Percentiles rank a stretch among this genome's conserved stretches.
Conservation (phyloP, 2,113 vertebrate species). For the Thymallus thymallus region DNA sequence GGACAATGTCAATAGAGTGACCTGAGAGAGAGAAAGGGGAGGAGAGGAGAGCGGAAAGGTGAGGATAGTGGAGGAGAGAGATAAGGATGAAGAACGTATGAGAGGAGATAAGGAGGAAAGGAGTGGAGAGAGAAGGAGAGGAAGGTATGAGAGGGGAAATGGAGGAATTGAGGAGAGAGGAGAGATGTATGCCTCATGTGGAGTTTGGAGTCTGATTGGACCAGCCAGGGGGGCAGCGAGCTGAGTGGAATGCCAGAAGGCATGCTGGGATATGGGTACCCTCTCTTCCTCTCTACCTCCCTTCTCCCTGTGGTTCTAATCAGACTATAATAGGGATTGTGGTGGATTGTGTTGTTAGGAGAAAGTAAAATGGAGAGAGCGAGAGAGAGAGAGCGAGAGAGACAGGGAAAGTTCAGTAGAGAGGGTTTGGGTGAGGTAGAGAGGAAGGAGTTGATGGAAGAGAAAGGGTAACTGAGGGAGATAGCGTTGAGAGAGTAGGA, state of each 20-base stretch:
- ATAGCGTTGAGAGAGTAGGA: too few species aligned
- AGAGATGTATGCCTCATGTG: too few species aligned
- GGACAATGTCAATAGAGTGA: slow-evolving; percentile 3
- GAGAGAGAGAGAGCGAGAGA: not conserved
- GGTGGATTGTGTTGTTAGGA: not conserved
- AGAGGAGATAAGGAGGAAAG: not conserved
- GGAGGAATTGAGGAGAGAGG: too few species aligned
- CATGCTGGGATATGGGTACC: too few species aligned
- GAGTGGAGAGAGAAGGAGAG: slow-evolving; percentile 6
- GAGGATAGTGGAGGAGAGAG: not conserved
- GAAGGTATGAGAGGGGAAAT: too few species aligned
- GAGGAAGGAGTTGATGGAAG: too few species aligned
- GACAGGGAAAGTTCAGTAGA: not conserved
- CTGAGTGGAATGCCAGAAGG: not conserved
- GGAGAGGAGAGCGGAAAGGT: slow-evolving; percentile 20
- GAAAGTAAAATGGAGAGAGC: not conserved
- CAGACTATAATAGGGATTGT: not conserved
- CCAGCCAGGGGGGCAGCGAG: not conserved
- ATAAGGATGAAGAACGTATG: not conserved
- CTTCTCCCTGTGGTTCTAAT: too few species aligned
- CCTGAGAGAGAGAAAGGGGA: slow-evolving; percentile 7
- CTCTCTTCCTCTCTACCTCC: too few species aligned
- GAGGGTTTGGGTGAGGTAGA: too few species aligned
- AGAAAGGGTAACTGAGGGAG: too few species aligned
- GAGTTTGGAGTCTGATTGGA: too few species aligned